Evolutionary conservation across 2,888 invertebrate species (phyloP).

Genomic region (Stratiomys singularior): DNA sequence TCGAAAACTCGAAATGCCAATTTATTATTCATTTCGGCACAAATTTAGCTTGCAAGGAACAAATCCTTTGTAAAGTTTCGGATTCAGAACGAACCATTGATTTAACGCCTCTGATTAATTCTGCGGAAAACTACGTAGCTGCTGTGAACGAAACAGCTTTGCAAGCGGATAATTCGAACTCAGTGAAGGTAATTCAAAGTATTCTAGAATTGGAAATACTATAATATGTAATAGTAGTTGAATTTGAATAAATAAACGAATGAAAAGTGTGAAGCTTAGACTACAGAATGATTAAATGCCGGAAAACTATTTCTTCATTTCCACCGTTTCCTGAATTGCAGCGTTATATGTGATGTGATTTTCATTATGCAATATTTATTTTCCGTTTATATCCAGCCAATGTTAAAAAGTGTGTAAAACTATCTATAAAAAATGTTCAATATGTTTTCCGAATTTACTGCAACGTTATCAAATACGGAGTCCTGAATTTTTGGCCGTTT

Average conservation of each 20-base stretch:
- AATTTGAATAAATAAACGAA: too few relatives aligned
- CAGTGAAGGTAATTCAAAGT: slow-evolving; percentile 57
- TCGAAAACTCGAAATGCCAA: slow-evolving; percentile 65
- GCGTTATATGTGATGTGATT: too few relatives aligned
- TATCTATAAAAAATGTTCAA: too few relatives aligned
- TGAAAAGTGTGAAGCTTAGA: not conserved
- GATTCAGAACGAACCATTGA: slow-evolving; percentile 57
- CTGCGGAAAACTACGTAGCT: slow-evolving; percentile 63
- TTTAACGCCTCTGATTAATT: slow-evolving; percentile 64
- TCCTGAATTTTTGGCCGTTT: not conserved
- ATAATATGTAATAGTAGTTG: too few relatives aligned
- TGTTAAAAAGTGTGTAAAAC: too few relatives aligned
- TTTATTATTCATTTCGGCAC: slow-evolving; percentile 65
- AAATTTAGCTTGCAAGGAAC: slow-evolving; percentile 62
- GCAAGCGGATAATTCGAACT: slow-evolving; percentile 58
- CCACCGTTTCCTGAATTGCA: too few relatives aligned
- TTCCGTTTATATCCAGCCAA: too few relatives aligned
- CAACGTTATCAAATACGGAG: not conserved
- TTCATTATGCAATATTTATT: too few relatives aligned
- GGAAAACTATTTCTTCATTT: too few relatives aligned
- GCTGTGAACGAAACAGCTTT: slow-evolving; percentile 58
- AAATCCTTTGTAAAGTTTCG: slow-evolving; percentile 61
- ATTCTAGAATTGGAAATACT: too few relatives aligned
- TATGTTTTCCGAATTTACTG: too few relatives aligned
- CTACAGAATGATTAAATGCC: too few relatives aligned